Conservation (phyloP, 2,113 vertebrate genomes). For the Lamprologus ornatipinnis region DNA sequence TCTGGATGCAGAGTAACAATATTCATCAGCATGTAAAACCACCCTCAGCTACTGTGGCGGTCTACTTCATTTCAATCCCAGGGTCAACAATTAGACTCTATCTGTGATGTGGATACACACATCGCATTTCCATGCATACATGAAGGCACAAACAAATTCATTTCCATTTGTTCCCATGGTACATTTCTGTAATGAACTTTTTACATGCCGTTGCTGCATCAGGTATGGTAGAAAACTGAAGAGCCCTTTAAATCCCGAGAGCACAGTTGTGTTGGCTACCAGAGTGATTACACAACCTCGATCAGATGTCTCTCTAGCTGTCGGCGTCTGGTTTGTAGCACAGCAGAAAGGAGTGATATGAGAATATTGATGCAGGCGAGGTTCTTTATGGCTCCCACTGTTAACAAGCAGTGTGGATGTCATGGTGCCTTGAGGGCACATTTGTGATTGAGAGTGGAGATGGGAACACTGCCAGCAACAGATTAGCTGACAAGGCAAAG, state of each 20-base stretch:
- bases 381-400: conserved; percentile 50
- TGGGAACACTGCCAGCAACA: conserved; percentile 48
- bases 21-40: conserved; percentile 28
- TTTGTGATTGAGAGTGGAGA: conserved; percentile 52
- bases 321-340: conserved; percentile 32
- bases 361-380: conserved; percentile 54
- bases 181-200: conserved; percentile 25
- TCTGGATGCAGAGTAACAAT: neutral
- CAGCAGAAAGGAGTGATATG: conserved; percentile 32
- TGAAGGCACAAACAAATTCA: neutral
- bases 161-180: neutral
- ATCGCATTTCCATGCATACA: neutral
- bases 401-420: conserved; percentile 49
- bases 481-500: conserved; percentile 28
- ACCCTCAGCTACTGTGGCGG: neutral
- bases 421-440: conserved; percentile 37
- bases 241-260: conserved; percentile 29
- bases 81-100: conserved; percentile 11
- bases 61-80: conserved; percentile 7
- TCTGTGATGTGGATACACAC: neutral
- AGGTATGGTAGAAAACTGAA: conserved; percentile 18
- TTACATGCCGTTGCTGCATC: conserved; percentile 12
- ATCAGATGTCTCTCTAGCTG: conserved; percentile 24
- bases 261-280: neutral
- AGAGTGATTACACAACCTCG: conserved; percentile 31